Evolutionary conservation across 2,113 vertebrate genomes (phyloP).

Genomic region (Passer domesticus): DNA sequence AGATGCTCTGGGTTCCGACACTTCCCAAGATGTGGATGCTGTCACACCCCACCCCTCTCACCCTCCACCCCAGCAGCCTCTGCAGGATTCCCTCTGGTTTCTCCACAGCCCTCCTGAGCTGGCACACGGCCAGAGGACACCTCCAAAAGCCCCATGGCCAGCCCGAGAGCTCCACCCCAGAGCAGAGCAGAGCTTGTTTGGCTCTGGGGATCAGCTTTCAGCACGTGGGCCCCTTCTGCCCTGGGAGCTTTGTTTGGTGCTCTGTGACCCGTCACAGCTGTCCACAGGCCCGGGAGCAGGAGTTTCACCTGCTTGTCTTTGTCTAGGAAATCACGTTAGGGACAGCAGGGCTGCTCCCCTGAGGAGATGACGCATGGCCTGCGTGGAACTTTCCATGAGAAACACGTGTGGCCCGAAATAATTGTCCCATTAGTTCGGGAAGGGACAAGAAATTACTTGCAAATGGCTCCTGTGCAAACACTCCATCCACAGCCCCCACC

Average conservation of each 20-base stretch:
- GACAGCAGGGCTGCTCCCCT: not conserved
- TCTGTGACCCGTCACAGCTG: not conserved
- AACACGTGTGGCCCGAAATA: not conserved
- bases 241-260: not conserved
- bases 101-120: not conserved
- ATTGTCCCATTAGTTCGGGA: constrained; percentile 56
- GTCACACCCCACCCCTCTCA: not conserved
- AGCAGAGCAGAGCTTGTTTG: not conserved
- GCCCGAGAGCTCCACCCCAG: not conserved
- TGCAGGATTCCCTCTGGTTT: not conserved
- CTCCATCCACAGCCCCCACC: not conserved
- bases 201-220: not conserved
- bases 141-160: rapidly evolving
- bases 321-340: not conserved
- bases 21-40: not conserved
- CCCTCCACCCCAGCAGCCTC: not conserved
- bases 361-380: not conserved
- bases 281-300: not conserved
- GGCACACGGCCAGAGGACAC: not conserved
- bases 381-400: constrained; percentile 48
- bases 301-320: not conserved
- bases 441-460: constrained; percentile 23
- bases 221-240: not conserved
- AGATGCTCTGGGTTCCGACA: too few relatives aligned
- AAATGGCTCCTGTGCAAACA: constrained; percentile 15